These are phyloP conservation scores for Xanthostigma xanthostigma DNA, from an alignment of 2,888 invertebrate species.

Conservation along the genomic window DNA sequence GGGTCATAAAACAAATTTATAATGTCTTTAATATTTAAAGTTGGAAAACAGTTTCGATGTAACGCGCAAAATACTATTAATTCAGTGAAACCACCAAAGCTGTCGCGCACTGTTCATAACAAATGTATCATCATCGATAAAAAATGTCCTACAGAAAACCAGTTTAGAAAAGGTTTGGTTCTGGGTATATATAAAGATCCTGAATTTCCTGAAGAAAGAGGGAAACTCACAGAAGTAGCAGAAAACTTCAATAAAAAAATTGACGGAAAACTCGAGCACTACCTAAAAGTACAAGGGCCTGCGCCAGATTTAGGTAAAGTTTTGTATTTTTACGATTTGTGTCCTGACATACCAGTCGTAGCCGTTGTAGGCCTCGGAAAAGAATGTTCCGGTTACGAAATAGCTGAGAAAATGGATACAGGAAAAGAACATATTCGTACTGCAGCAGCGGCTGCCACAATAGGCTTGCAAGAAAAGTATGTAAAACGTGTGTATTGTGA, in stretches of 20 bases:
- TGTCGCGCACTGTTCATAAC: too few relatives aligned
- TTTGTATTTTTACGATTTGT: constrained; percentile 48
- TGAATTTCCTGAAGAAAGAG: constrained; percentile 36
- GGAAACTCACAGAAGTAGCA: constrained; percentile 44
- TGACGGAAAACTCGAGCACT: constrained; percentile 38
- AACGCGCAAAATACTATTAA: too few relatives aligned
- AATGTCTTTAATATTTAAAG: too few relatives aligned
- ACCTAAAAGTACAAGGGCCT: constrained; percentile 27
- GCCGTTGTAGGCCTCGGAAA: constrained; percentile 62
- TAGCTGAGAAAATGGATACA: constrained; percentile 55
- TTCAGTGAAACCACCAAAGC: too few relatives aligned
- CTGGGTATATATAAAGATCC: constrained; percentile 47
- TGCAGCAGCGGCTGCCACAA: constrained; percentile 47
- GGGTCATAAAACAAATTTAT: too few relatives aligned
- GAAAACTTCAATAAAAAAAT: constrained; percentile 39
- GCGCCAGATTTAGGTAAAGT: constrained; percentile 37
- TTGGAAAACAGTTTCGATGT: too few relatives aligned
- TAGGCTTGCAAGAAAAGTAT: constrained; percentile 34
- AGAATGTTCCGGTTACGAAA: constrained; percentile 49
- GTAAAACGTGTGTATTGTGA: constrained; percentile 50
- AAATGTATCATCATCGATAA: too few relatives aligned
- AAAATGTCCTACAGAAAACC: too few relatives aligned
- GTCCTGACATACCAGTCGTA: constrained; percentile 45
- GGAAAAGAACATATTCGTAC: constrained; percentile 57
- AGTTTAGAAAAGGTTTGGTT: constrained; percentile 34